These are phyloP conservation scores for Lytechinus pictus DNA, from an alignment of 35 echinoderm and acorn worm species.

Conservation along the genomic window DNA sequence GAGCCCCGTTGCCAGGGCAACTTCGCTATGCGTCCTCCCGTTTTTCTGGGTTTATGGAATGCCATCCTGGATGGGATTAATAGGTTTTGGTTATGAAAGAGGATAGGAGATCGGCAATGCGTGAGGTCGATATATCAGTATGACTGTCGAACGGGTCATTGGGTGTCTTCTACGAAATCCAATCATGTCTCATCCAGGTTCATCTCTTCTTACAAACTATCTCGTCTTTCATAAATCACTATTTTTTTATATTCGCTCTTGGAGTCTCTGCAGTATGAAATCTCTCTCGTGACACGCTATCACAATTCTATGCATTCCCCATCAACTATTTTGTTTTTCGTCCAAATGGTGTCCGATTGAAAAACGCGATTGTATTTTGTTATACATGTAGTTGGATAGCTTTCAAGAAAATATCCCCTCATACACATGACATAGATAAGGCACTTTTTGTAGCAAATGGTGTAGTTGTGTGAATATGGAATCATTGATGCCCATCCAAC, in stretches of 20 bases:
- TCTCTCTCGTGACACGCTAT: not conserved
- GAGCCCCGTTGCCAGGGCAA: not conserved
- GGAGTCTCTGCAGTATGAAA: not conserved
- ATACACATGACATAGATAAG: too few species aligned
- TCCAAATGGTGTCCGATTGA: too few species aligned
- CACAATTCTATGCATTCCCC: not conserved
- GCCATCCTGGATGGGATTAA: slow-evolving; percentile 9
- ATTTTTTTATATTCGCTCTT: not conserved
- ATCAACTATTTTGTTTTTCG: not conserved
- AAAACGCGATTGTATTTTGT: too few species aligned
- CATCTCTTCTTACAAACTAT: not conserved
- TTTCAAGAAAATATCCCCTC: too few species aligned
- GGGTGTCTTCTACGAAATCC: slow-evolving; percentile 9
- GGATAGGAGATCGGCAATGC: not conserved
- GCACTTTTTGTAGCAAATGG: too few species aligned
- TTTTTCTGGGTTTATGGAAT: slow-evolving; percentile 19
- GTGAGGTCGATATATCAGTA: slow-evolving; percentile 18
- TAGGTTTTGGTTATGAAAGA: not conserved
- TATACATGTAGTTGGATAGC: too few species aligned
- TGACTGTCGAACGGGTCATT: slow-evolving; percentile 8
- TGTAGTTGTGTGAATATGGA: too few species aligned
- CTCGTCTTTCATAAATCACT: slow-evolving; percentile 6
- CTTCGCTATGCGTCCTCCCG: not conserved
- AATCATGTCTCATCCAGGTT: not conserved
- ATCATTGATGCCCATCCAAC: too few species aligned